Conservation (phyloP, 2,797 vertebrate species). For the Delichon dasypus region DNA sequence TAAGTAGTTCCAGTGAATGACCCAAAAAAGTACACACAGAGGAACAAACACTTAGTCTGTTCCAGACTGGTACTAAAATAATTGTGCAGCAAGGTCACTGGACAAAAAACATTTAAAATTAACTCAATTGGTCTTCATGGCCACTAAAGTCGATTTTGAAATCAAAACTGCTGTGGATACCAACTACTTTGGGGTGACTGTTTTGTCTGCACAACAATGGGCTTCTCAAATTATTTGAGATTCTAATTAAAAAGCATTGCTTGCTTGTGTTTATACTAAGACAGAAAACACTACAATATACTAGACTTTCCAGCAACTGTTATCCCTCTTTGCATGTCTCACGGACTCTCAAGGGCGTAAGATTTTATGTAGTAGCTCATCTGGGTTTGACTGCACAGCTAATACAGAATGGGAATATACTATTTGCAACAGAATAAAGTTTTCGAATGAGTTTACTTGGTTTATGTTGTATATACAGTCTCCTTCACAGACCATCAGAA, state of each 20-base stretch:
- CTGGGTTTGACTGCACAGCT: not conserved
- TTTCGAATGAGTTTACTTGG: not conserved
- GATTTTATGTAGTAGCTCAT: not conserved
- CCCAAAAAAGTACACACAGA: not conserved
- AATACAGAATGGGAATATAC: not conserved
- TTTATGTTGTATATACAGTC: not conserved
- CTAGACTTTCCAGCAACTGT: not conserved
- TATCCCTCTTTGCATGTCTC: not conserved
- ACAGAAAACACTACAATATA: not conserved
- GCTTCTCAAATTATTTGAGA: not conserved
- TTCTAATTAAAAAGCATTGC: not conserved
- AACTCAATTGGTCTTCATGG: not conserved
- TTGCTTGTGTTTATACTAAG: not conserved
- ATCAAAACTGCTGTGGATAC: not conserved
- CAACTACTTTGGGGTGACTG: not conserved
- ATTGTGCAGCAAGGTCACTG: not conserved
- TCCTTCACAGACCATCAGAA: not conserved
- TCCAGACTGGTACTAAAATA: not conserved
- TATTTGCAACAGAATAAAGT: not conserved
- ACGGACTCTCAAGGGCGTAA: not conserved
- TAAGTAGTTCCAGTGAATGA: slow-evolving; percentile 46
- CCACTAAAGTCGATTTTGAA: not conserved
- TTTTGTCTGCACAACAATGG: not conserved
- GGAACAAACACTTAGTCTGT: slow-evolving; percentile 1
- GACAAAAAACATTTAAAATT: not conserved